A percentile compares a stretch with the other conserved stretches of the same genome.
phyloP scores from a whole-genome alignment of 2,113 vertebrate species.

The Eptesicus fuscus region DNA sequence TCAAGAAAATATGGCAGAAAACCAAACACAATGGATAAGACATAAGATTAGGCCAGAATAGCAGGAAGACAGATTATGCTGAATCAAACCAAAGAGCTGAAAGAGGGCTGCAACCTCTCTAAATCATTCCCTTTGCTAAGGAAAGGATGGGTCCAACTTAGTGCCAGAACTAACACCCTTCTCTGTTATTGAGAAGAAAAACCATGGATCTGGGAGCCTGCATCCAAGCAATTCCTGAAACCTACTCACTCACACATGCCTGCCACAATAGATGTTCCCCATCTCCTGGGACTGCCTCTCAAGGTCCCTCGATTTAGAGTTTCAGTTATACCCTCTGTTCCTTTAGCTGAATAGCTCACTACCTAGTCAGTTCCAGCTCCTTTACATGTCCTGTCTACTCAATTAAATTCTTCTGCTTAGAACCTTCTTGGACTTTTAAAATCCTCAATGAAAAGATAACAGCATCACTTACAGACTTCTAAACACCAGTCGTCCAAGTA shows the following conservation, averaged over 20 bases:
- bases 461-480: background rate
- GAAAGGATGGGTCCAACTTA: fast-evolving
- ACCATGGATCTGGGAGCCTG: background rate
- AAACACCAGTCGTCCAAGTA: background rate
- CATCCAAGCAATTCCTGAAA: background rate
- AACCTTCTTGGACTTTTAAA: background rate
- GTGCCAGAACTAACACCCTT: background rate
- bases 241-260: background rate
- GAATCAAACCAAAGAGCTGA: background rate
- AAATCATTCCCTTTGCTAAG: background rate
- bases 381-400: background rate
- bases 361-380: background rate
- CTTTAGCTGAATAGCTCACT: background rate
- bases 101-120: background rate
- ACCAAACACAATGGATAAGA: background rate
- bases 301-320: background rate
- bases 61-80: background rate
- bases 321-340: background rate
- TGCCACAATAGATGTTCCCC: background rate
- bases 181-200: background rate
- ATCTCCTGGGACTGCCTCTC: background rate
- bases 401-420: background rate
- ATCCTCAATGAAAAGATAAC: background rate
- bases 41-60: background rate
- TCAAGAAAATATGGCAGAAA: background rate